These are phyloP conservation scores for Chymomyza amoena DNA, from an alignment of 2,888 invertebrate genomes.

Conservation along the genomic window DNA sequence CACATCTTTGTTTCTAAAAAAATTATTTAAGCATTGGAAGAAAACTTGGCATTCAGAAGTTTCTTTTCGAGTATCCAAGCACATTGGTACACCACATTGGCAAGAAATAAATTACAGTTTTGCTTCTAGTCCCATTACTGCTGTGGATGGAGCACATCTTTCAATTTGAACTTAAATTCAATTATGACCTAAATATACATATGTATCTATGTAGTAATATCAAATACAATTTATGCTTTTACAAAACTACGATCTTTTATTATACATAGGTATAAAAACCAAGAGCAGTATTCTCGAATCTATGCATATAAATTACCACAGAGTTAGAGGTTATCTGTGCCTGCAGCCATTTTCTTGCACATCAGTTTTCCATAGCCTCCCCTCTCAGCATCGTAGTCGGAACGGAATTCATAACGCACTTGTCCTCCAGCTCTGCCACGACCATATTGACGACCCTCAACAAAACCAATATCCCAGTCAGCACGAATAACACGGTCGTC, in stretches of 20 bases:
- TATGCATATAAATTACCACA: neutral
- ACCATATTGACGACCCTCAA: too few relatives aligned
- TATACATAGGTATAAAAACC: conserved; percentile 14
- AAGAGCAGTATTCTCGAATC: neutral
- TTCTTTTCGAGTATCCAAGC: too few relatives aligned
- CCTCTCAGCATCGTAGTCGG: too few relatives aligned
- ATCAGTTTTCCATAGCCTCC: conserved; percentile 97
- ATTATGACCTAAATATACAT: neutral
- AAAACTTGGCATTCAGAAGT: too few relatives aligned
- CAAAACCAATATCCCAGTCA: too few relatives aligned
- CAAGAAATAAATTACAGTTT: conserved; percentile 63
- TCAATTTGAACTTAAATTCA: neutral
- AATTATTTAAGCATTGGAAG: too few relatives aligned
- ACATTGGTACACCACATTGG: conserved; percentile 85
- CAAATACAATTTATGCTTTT: conserved; percentile 31
- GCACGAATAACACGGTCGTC: conserved; percentile 98
- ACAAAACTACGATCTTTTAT: conserved; percentile 26
- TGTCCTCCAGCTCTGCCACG: too few relatives aligned
- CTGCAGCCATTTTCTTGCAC: conserved; percentile 87
- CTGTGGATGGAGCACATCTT: neutral
- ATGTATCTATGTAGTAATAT: neutral
- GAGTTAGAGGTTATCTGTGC: conserved; percentile 79
- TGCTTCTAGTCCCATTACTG: conserved; percentile 26
- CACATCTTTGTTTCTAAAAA: too few relatives aligned
- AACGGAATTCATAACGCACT: too few relatives aligned